Base-by-base conservation (phyloP, 2,113 vertebrate species). In the Himantopus leucocephalus region DNA sequence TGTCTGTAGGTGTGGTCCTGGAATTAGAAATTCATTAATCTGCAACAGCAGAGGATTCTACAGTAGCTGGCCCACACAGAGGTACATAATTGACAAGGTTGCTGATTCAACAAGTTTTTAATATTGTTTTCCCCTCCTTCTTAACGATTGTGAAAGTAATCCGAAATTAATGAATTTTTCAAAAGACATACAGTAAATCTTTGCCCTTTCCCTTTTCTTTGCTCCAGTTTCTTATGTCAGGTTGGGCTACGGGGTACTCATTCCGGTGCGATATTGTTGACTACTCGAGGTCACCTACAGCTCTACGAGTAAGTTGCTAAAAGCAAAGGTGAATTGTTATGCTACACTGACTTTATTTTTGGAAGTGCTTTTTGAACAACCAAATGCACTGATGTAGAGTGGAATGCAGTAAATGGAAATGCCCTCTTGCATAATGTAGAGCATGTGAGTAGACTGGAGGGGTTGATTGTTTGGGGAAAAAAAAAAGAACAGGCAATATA, bases 221-320 rank as follows among this genome's bases (percentile, higher is more conserved):
- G 37, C 96, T 63, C 84, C 30, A 99, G 99, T 99, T 99, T 98
- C 98, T 99, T 86, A 99, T 99, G 99, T 99, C 99, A 3, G 99
- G 99, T 85, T 99, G 99, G 99, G 99, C 99, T 64, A 99, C 99
- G 3, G 99, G 99, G 22, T 99, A 99, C 96, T 98, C 99, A 3
- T 99, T 99, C 94, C 97, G 50, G 21, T 99, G 99, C n/a, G 99
- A 99, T 89, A 85, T 99, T 1, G 98, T 99, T 67, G 99, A 99
- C 97, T 99, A 99, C 97, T 99, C 99, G 0, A 96, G 88, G 14
- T 99, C 99, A 4, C 99, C 99, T 3, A 98, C 98, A 96, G 99
- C 97, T 66, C 17, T 99, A 66, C 98, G 99, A 98, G 99, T 99
- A 98, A 99, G 99, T 97, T 53, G 37, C 30, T 74, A 75, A 82